Conservation (phyloP, 2,888 invertebrate genomes). For the Fragum sueziense region DNA sequence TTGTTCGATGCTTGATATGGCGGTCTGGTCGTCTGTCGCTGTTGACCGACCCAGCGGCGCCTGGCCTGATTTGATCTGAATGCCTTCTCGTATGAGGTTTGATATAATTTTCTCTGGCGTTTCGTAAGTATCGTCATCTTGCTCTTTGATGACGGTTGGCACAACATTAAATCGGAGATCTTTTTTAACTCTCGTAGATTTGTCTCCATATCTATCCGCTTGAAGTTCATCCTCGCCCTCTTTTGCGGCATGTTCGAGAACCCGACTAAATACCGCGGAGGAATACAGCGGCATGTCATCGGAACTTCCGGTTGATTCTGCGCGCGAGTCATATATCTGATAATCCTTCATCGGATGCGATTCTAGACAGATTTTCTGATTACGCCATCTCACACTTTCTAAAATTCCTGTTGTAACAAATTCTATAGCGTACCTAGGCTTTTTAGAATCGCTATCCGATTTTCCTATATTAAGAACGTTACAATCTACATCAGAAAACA, state of each 20-base stretch:
- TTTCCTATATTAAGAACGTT: constrained; percentile 62
- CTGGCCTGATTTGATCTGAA: constrained; percentile 36
- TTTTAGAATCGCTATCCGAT: constrained; percentile 51
- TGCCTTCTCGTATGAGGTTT: constrained; percentile 52
- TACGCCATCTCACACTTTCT: constrained; percentile 65
- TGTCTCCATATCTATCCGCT: constrained; percentile 34
- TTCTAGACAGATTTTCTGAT: constrained; percentile 68
- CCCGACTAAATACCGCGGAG: constrained; percentile 61
- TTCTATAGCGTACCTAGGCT: constrained; percentile 61
- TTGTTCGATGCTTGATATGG: background rate
- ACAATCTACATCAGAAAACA: constrained; percentile 64
- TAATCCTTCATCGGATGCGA: constrained; percentile 57
- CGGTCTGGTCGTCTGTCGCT: constrained; percentile 10
- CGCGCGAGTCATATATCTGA: constrained; percentile 1
- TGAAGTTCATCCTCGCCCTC: constrained; percentile 48
- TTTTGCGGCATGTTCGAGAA: constrained; percentile 66
- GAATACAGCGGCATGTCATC: constrained; percentile 61
- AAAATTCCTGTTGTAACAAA: constrained; percentile 62
- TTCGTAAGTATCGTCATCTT: constrained; percentile 50
- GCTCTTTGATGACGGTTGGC: constrained; percentile 61
- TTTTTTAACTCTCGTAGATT: constrained; percentile 52
- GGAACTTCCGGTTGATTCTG: background rate
- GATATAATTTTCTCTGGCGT: constrained; percentile 54
- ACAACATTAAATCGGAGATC: constrained; percentile 65
- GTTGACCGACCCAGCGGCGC: constrained; percentile 6